Percentiles rank a stretch among this genome's conserved stretches.
Conservation (phyloP, 1,140 invertebrate species). For the Hypothenemus hampei region DNA sequence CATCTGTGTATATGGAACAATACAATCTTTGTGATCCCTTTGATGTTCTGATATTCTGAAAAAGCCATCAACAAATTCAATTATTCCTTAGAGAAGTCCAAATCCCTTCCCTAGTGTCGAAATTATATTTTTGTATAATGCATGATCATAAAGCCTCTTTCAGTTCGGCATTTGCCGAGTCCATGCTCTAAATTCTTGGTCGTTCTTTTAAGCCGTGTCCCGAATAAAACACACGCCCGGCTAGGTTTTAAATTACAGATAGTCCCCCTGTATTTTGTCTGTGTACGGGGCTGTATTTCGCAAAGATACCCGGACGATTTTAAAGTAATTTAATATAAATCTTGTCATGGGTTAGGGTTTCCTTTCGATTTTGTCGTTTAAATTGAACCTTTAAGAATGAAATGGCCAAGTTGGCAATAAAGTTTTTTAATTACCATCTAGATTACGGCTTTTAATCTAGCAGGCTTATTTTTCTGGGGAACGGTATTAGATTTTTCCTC, state of each 20-base stretch:
- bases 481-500: too few species aligned
- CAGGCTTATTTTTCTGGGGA: neutral
- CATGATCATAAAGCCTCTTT: conserved; percentile 1
- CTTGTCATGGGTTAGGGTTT: too few species aligned
- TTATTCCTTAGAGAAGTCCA: neutral
- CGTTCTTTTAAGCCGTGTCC: conserved; percentile 12
- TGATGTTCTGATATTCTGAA: neutral
- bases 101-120: neutral
- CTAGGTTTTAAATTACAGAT: conserved; percentile 1
- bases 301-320: conserved; percentile 1
- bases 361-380: too few species aligned
- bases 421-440: conserved; percentile 21
- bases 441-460: neutral
- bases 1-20: too few species aligned
- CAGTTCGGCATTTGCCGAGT: neutral
- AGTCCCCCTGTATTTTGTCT: conserved; percentile 2
- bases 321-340: neutral
- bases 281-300: neutral
- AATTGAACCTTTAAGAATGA: conserved; percentile 14
- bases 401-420: conserved; percentile 11
- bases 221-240: conserved; percentile 10
- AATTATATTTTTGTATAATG: conserved; percentile 8
- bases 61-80: neutral
- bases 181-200: conserved; percentile 3
- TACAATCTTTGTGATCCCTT: too few species aligned